Base-by-base conservation (phyloP, 2,888 invertebrate species). In the Dicranocentrus wangi region DNA sequence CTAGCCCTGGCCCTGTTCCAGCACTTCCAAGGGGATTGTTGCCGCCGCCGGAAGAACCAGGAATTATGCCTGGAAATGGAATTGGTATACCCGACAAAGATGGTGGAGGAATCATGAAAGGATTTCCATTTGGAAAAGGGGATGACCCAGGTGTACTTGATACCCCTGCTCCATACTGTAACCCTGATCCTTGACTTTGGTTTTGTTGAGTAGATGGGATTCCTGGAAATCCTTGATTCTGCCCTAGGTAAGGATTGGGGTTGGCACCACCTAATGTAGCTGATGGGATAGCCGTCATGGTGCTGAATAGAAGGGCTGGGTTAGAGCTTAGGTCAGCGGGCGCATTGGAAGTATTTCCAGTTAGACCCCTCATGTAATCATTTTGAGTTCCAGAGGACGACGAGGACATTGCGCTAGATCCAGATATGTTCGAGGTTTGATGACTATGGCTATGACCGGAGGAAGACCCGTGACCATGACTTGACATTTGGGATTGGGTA, bases 261-360 rank as follows among this genome's bases (percentile, higher is more conserved):
- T 51, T 47, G 2, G 77, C 69, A 2, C 73, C 73, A 39, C 77
- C 77, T n/a, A 77, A 61, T n/a, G 69, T 69, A 7, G 77, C 69
- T 2, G 68, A 69, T 13, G 77, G 77, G 17, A 77, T 68, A 13
- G 77, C 43, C 1, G 69, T 19, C 77, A 77, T 77, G 7, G 77
- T 69, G 42, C 69, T 69, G 23, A 77, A 77, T 32, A 77, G 17
- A 10, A 77, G 68, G n/a, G 77, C 77, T 15, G 77, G 77, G 61
- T 77, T 77, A 0, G 68, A 43, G 47, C 51, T 77, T 23, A 77
- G 39, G 23, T 77, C 77, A n/a, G 77, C 68, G 19, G 47, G 25
- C 2, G 39, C 70, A n/a, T 21, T 19, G 10, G 72, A 27, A 17
- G 19, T 47, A 53, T 19, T 19, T 15, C 63, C 51, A 51, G 60